A percentile compares a stretch with the other conserved stretches of the same genome.
phyloP scores from a whole-genome alignment of 2,888 invertebrate species.

The Nineta flava region DNA sequence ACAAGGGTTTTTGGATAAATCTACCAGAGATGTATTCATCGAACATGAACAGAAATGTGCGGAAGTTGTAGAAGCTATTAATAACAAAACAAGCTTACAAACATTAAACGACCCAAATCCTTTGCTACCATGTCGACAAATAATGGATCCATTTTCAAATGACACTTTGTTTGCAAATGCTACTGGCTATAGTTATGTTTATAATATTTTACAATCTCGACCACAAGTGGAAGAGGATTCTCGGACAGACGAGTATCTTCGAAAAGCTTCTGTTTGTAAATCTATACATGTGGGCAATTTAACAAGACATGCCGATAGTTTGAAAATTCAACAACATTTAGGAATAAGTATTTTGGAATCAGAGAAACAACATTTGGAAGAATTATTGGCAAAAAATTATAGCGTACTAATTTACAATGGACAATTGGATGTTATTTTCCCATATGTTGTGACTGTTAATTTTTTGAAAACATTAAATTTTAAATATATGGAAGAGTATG shows the following conservation, averaged over 20 bases:
- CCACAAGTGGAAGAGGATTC: conserved; percentile 26
- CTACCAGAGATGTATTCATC: conserved; percentile 41
- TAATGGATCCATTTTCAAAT: conserved; percentile 25
- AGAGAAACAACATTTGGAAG: conserved; percentile 54
- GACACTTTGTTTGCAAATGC: conserved; percentile 47
- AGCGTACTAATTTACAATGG: conserved; percentile 77
- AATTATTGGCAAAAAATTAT: conserved; percentile 46
- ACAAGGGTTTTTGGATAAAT: conserved; percentile 51
- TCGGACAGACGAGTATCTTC: conserved; percentile 42
- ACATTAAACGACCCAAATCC: conserved; percentile 48
- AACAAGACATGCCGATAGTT: conserved; percentile 44
- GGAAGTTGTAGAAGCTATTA: conserved; percentile 13
- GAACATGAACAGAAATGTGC: conserved; percentile 39
- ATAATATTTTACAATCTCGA: conserved; percentile 50
- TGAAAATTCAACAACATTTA: conserved; percentile 50
- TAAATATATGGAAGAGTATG: conserved; percentile 45
- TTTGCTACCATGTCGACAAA: conserved; percentile 54
- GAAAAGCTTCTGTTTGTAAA: conserved; percentile 42
- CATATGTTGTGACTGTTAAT: conserved; percentile 69
- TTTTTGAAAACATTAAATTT: conserved; percentile 60
- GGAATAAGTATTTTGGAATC: conserved; percentile 67
- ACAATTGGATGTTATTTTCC: conserved; percentile 80
- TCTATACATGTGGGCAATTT: conserved; percentile 75
- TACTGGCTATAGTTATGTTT: conserved; percentile 62
- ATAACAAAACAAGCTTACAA: conserved; percentile 32